Evolutionary conservation across 2,888 invertebrate genomes (phyloP).

Genomic region (Lissonota sp.): DNA sequence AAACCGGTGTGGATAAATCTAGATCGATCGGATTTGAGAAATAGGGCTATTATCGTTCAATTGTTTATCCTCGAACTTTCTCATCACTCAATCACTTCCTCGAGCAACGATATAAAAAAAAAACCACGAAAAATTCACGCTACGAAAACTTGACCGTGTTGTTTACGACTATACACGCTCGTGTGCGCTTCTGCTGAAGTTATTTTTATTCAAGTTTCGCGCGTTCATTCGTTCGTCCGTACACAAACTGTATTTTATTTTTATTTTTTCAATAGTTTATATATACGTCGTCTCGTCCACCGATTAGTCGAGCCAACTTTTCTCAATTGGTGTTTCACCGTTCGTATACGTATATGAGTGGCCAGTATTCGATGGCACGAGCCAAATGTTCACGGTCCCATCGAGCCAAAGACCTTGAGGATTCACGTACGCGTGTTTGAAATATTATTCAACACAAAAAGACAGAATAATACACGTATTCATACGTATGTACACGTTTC

Average conservation of each 20-base stretch:
- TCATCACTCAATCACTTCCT: neutral
- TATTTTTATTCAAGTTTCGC: constrained; percentile 49
- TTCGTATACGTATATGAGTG: constrained; percentile 6
- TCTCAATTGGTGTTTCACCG: constrained; percentile 11
- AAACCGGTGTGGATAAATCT: too few relatives aligned
- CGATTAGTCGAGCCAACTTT: constrained; percentile 45
- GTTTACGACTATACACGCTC: constrained; percentile 41
- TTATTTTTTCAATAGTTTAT: constrained; percentile 1
- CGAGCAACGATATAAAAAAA: neutral
- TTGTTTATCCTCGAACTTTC: neutral
- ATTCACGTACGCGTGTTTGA: constrained; percentile 36
- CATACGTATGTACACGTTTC: constrained; percentile 1
- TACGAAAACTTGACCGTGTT: constrained; percentile 23
- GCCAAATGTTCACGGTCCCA: constrained; percentile 50
- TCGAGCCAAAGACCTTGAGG: constrained; percentile 49
- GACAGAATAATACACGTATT: neutral
- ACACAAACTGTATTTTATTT: neutral
- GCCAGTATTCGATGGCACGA: constrained; percentile 46
- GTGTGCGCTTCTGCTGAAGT: constrained; percentile 2
- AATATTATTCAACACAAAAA: constrained; percentile 47
- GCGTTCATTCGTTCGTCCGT: constrained; percentile 25
- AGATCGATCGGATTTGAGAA: too few relatives aligned
- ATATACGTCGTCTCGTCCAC: constrained; percentile 24
- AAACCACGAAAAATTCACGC: neutral
- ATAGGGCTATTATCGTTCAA: too few relatives aligned